A percentile compares a stretch with the other conserved stretches of the same genome.
phyloP scores from a whole-genome alignment of 2,113 vertebrate genomes.

The Thryonomys swinderianus region DNA sequence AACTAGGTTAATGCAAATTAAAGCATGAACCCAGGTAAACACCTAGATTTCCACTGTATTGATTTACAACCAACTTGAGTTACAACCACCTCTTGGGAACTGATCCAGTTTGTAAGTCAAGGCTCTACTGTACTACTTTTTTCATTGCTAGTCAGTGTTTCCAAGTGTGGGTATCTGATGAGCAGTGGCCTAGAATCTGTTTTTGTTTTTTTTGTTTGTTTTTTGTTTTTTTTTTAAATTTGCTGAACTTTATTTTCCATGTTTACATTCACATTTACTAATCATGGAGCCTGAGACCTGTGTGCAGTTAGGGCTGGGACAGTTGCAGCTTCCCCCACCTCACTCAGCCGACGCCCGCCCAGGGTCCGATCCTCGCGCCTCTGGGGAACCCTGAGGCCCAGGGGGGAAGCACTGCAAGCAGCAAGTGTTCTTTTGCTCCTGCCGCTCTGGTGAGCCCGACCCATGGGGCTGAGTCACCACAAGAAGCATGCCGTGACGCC shows the following conservation, averaged over 20 bases:
- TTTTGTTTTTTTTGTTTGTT: no score
- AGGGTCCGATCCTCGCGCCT: accelerated
- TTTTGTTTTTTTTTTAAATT: no score
- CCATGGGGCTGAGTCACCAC: background rate
- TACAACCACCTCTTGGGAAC: no score
- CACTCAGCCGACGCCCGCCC: accelerated
- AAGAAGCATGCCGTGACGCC: background rate
- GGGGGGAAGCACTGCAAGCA: accelerated
- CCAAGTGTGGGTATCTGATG: background rate
- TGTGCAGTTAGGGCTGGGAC: background rate
- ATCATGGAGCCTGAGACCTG: background rate
- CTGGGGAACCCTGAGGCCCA: no score
- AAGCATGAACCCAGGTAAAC: no score
- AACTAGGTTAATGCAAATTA: no score
- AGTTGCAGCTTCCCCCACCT: background rate
- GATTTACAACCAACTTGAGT: no score
- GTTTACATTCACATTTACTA: background rate
- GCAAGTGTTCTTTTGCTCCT: background rate
- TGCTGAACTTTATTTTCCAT: slow-evolving; percentile 59
- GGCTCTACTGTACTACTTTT: background rate
- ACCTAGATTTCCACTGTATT: no score
- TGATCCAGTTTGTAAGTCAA: no score
- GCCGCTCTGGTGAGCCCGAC: background rate
- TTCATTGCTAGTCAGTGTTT: background rate
- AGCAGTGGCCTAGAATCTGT: background rate